Percentiles rank a stretch among this genome's conserved stretches.
Conservation (phyloP, 1,140 invertebrate species). For the Drosophila repleta region DNA sequence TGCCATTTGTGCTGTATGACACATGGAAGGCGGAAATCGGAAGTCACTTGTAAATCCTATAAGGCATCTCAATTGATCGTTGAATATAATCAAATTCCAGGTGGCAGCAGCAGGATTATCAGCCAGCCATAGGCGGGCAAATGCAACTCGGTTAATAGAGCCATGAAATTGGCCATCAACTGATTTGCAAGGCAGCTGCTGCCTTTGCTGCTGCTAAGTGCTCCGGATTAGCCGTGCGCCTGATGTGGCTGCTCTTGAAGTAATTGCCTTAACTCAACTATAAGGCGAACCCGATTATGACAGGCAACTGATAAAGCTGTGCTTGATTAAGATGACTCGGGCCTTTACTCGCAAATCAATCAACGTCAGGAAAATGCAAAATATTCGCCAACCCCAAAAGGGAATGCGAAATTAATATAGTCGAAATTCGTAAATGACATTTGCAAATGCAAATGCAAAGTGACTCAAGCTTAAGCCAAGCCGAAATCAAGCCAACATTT, state of each 20-base stretch:
- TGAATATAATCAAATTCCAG: slow-evolving; percentile 70
- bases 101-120: slow-evolving; percentile 33
- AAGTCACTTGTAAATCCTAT: slow-evolving; percentile 48
- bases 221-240: slow-evolving; percentile 4
- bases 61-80: slow-evolving; percentile 36
- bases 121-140: slow-evolving; percentile 12
- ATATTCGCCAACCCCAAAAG: not conserved
- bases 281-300: slow-evolving; percentile 9
- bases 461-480: not conserved
- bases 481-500: no score
- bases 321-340: slow-evolving; percentile 8
- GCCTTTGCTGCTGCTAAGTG: slow-evolving; percentile 8
- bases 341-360: slow-evolving; percentile 34
- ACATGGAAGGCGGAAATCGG: slow-evolving; percentile 29
- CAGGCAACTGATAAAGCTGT: slow-evolving; percentile 10
- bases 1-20: slow-evolving; percentile 50
- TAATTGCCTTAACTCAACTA: slow-evolving; percentile 12
- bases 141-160: slow-evolving; percentile 44
- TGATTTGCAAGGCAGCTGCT: not conserved
- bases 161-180: slow-evolving; percentile 63
- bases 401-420: slow-evolving; percentile 53
- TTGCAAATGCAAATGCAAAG: slow-evolving; percentile 31
- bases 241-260: not conserved
- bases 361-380: slow-evolving; percentile 32
- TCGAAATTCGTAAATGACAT: slow-evolving; percentile 12